Evolutionary conservation across 2,113 vertebrate genomes (phyloP).

Genomic region (Macrotis lagotis): DNA sequence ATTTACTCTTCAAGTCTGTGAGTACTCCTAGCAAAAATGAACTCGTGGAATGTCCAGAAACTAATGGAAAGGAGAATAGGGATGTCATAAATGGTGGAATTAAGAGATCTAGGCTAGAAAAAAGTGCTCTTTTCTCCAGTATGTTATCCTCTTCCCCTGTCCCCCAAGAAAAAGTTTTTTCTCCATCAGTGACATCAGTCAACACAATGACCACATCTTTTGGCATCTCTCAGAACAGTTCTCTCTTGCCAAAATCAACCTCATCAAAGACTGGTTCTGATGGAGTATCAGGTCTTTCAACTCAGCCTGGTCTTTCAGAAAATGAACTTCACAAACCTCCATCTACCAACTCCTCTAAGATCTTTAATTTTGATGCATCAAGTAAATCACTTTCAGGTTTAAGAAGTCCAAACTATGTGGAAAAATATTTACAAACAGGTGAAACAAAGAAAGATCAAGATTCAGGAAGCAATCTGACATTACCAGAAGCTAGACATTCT

Average conservation of each 20-base stretch:
- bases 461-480: conserved; percentile 63
- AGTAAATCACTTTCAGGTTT: conserved; percentile 82
- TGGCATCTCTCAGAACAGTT: conserved; percentile 67
- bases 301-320: conserved; percentile 67
- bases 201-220: conserved; percentile 81
- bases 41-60: conserved; percentile 59
- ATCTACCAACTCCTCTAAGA: conserved; percentile 47
- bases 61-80: conserved; percentile 74
- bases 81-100: conserved; percentile 75
- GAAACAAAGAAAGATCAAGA: conserved; percentile 74
- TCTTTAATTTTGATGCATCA: conserved; percentile 72
- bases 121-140: conserved; percentile 92
- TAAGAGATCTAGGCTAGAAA: conserved; percentile 89
- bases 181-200: conserved; percentile 80
- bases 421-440: conserved; percentile 85
- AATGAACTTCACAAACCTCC: conserved; percentile 66
- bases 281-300: conserved; percentile 36
- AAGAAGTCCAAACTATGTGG: conserved; percentile 86
- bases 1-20: conserved; percentile 86
- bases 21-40: conserved; percentile 69
- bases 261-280: conserved; percentile 69
- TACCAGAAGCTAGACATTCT: conserved; percentile 53
- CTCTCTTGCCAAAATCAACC: conserved; percentile 68
- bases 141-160: conserved; percentile 82
- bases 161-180: conserved; percentile 83